Evolutionary conservation across 2,888 invertebrate genomes (phyloP), one percentile per base, ranked within the genome.

Genomic region (Ptycholaimellus sp.): DNA sequence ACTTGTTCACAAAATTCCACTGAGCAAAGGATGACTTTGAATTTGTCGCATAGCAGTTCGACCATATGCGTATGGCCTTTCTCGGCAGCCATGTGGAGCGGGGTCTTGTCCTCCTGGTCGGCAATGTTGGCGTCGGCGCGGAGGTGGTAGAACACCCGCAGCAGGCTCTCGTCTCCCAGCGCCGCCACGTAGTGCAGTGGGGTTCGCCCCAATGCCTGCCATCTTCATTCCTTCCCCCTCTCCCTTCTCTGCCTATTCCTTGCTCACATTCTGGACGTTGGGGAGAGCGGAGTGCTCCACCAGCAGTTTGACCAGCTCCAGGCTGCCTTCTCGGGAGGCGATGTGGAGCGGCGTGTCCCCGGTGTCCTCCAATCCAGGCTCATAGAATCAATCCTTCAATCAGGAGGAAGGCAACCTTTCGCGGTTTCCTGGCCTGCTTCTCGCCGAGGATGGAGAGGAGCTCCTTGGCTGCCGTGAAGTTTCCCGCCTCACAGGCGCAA

Each of bases 41-140:
- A 93, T 63, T 93, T 93, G 59, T 96, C 93, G 1, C 85, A 82
- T 36, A 96, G 65, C 4, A 87, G 70, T 60, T 96, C 93, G 42
- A 96, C 93, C 52, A 90, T 74, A 37, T 73, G 72, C 2, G 90
- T 90, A 59, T 90, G 83, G 0, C 96, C 96, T 53, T 81, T 76
- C 63, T 93, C 93, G 0, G 93, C 90, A 13, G 96, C 96, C 53
- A 93, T 67, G 61, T 93, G 90, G 70, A 93, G 78, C 1, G 93
- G 85, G 2, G 87, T 87, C 33, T 90, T 74, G 64, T 96, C 93
- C 70, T 60, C 49, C 63, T 63, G 62, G 62, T 96, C 93, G 39
- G 77, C 72, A 49, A 90, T 75, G 49, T 81, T 77, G 3, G 93
- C 85, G 48, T 83, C 82, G 13, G 90, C 93, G 49, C 83, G 72